phyloP scores from a whole-genome alignment of 2,113 vertebrate species.

The Austrofundulus limnaeus region DNA sequence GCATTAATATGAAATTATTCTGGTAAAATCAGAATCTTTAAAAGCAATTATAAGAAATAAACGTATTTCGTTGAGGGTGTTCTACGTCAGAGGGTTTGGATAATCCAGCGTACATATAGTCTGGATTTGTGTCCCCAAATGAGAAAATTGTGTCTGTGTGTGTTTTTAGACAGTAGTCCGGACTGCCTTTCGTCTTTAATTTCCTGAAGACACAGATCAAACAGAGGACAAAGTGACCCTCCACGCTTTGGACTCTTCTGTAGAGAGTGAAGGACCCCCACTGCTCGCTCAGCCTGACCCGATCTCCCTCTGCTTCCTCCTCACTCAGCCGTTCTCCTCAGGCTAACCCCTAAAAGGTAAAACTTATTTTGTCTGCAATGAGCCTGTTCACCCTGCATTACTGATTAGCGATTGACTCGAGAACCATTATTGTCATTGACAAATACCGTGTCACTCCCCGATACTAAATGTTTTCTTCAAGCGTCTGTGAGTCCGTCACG shows the following conservation, averaged over 20 bases:
- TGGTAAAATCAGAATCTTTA: constrained; percentile 38
- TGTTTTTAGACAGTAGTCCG: constrained; percentile 78
- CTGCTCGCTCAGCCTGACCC: constrained; percentile 53
- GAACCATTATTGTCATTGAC: constrained; percentile 63
- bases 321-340: constrained; percentile 67
- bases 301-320: constrained; percentile 64
- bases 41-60: constrained; percentile 4
- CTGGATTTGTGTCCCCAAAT: constrained; percentile 58
- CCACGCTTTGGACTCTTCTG: constrained; percentile 65
- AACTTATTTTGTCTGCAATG: constrained; percentile 68
- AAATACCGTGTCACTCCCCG: constrained; percentile 47
- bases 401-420: constrained; percentile 70
- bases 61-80: not conserved
- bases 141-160: constrained; percentile 67
- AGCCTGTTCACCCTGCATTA: constrained; percentile 67
- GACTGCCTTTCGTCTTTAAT: constrained; percentile 79
- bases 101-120: constrained; percentile 30
- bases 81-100: constrained; percentile 14
- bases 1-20: constrained; percentile 34
- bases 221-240: constrained; percentile 77
- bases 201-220: constrained; percentile 81
- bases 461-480: constrained; percentile 63
- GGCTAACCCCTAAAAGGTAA: constrained; percentile 62
- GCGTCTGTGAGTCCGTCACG: constrained; percentile 42
- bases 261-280: constrained; percentile 52